Evolutionary conservation across 2,888 invertebrate species (phyloP).

Genomic region (Eupithecia inturbata): DNA sequence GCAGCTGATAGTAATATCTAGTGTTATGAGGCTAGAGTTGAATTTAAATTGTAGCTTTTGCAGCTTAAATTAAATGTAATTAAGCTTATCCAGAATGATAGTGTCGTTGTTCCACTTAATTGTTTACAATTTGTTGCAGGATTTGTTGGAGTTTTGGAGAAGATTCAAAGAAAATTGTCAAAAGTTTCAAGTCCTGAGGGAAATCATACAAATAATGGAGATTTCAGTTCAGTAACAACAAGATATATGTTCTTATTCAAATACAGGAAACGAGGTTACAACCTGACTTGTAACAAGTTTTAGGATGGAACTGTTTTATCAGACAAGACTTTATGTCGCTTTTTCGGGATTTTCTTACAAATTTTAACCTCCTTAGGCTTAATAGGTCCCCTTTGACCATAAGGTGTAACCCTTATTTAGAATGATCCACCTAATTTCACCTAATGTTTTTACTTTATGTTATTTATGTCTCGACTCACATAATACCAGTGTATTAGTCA

Average conservation of each 20-base stretch:
- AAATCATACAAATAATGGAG: constrained; percentile 13
- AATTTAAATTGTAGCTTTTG: constrained; percentile 10
- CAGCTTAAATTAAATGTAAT: constrained; percentile 31
- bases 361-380: too few species aligned
- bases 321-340: neutral
- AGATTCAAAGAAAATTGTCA: constrained; percentile 3
- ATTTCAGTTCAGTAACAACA: constrained; percentile 2
- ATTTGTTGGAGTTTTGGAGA: constrained; percentile 16
- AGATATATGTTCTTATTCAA: constrained; percentile 8
- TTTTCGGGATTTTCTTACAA: neutral
- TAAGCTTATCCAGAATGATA: constrained; percentile 36
- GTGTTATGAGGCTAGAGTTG: neutral
- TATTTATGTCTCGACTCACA: too few species aligned
- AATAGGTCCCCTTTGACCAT: too few species aligned
- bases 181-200: neutral
- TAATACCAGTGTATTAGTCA: too few species aligned
- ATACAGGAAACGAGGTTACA: constrained; percentile 18
- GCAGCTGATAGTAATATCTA: constrained; percentile 15
- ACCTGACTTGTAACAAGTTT: constrained; percentile 5
- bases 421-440: too few species aligned
- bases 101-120: constrained; percentile 29
- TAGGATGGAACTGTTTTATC: neutral
- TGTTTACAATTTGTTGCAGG: constrained; percentile 29
- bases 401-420: too few species aligned
- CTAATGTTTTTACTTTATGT: too few species aligned